A percentile compares a stretch with the other conserved stretches of the same genome.
Evolutionary conservation across 2,888 invertebrate species (phyloP).

Genomic region (Megastigmus dorsalis): DNA sequence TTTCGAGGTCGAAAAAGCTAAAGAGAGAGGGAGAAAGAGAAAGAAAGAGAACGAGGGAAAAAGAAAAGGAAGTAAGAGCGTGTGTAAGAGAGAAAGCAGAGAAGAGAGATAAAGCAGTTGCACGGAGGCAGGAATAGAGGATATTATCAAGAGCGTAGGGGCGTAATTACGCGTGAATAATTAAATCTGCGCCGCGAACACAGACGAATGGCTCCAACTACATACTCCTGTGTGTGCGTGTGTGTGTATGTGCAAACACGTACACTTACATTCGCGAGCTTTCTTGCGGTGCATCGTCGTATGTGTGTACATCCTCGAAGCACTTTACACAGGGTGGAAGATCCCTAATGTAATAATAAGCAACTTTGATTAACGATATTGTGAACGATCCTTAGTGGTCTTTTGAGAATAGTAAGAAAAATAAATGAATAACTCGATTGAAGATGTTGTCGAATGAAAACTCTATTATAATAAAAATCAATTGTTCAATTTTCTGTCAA

Average conservation of each 20-base stretch:
- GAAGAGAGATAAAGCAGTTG: slow-evolving; percentile 21
- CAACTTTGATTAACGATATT: background rate
- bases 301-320: background rate
- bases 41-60: slow-evolving; percentile 51
- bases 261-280: background rate
- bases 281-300: background rate
- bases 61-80: slow-evolving; percentile 53
- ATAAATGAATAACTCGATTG: too few relatives aligned
- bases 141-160: slow-evolving; percentile 48
- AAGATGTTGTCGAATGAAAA: too few relatives aligned
- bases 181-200: slow-evolving; percentile 57
- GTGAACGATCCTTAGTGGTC: background rate
- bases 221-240: background rate
- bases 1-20: slow-evolving; percentile 17
- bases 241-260: background rate
- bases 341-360: slow-evolving; percentile 15
- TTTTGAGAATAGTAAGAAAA: too few relatives aligned
- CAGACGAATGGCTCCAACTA: background rate
- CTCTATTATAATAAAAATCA: too few relatives aligned
- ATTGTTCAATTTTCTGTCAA: too few relatives aligned
- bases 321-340: slow-evolving; percentile 23
- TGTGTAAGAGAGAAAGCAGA: too few relatives aligned
- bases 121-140: slow-evolving; percentile 35
- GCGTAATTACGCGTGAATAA: slow-evolving; percentile 61
- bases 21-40: slow-evolving; percentile 36